A percentile compares a stretch with the other conserved stretches of the same genome.
phyloP scores from a whole-genome alignment of 2,888 invertebrate genomes.

The Uropetala carovei region DNA sequence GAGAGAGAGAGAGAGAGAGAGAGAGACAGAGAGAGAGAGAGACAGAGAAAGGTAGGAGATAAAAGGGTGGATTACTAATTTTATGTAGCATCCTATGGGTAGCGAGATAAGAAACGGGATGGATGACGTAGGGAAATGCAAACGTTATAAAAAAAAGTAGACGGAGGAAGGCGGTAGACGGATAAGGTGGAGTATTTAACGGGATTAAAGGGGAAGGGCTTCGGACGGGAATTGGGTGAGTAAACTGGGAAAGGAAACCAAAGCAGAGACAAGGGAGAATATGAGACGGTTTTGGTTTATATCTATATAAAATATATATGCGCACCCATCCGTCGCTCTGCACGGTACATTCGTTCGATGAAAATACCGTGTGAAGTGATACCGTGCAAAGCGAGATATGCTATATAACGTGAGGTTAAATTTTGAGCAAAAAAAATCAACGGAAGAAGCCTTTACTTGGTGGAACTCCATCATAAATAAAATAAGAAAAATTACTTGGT shows the following conservation, averaged over 20 bases:
- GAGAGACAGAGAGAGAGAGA: neutral
- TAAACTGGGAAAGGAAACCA: neutral
- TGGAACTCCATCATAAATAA: too few species aligned
- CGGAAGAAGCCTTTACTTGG: too few species aligned
- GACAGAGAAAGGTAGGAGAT: neutral
- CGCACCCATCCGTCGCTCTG: too few species aligned
- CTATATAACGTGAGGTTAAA: too few species aligned
- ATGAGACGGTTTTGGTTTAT: too few species aligned
- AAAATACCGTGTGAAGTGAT: too few species aligned
- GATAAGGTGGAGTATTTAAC: neutral
- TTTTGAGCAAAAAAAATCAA: too few species aligned
- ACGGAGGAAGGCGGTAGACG: neutral
- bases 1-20: neutral
- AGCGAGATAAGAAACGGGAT: neutral
- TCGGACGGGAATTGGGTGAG: neutral
- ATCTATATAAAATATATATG: too few species aligned
- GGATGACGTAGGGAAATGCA: neutral
- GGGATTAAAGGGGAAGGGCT: neutral
- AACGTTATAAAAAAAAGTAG: neutral
- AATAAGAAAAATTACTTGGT: too few species aligned
- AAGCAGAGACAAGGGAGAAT: too few species aligned
- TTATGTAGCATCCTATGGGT: neutral
- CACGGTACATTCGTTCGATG: too few species aligned
- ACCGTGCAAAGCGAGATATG: too few species aligned
- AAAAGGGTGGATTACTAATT: neutral